Evolutionary conservation across 2,888 invertebrate genomes (phyloP), one percentile per base, ranked within the genome.

Genomic region (Iphiclides podalirius): DNA sequence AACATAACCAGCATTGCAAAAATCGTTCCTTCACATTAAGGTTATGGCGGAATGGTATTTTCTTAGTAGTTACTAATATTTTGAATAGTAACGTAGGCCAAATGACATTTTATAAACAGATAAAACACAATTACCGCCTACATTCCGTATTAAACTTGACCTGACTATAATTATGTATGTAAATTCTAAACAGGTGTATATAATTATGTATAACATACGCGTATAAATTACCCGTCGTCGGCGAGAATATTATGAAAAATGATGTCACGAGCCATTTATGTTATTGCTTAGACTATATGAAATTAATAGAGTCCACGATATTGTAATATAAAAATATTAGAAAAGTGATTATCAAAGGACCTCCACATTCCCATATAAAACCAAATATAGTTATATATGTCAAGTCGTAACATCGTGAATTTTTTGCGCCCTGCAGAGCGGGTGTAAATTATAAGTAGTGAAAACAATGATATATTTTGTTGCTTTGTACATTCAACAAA

Each of bases 81-180:
- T 34, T 40, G 44, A 17, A 11, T 31, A 31, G 12, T 11, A 42
- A 41, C 16, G 31, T 51, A 51, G 50, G 45, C 50, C 50, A 13
- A 23, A 45, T 45, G 17, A 41, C 31, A 37, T 40, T 33, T 11
- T 41, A 17, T 37, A 39, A 35, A 26, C 9, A 36, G 40, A 9
- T 43, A 44, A 48, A 52, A 43, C 40, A 51, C 54, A 47, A 36
- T 52, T 55, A 54, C 39, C 7, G 53, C 39, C 9, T 47, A 47
- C 47, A 52, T 41, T 49, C 35, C 39, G 44, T 54, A 45, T 55
- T 49, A 52, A 44, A 42, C 44, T 51, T 45, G 17, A 40, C 52
- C 51, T 50, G 55, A 52, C 23, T 54, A 56, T 48, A 52, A 40
- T 46, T 53, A 58, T 43, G 52, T 53, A 56, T 55, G 52, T 46